Evolutionary conservation across 2,888 invertebrate species (phyloP), one percentile per base, ranked within the genome.

Genomic region (Drosophila tripunctata): DNA sequence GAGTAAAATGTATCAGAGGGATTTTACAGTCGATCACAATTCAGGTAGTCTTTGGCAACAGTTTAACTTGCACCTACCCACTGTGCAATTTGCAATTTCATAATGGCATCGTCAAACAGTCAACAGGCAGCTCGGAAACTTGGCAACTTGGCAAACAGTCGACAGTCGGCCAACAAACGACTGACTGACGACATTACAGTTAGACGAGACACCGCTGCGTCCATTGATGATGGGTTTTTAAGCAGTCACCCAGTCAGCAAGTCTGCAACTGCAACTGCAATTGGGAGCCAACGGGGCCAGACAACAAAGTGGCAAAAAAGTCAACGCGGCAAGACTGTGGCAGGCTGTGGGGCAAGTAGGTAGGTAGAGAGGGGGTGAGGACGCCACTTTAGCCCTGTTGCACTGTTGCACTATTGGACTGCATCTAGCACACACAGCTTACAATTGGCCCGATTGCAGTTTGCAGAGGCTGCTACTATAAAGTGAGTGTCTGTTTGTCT

Each of bases 141-240:
- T 43, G 51, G 45, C 62, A 17, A 17, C 47, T 38, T 17, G 22
- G 22, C 38, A 38, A 38, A 45, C 36, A 58, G 44, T 31, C 45
- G 17, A 27, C 62, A 44, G 67, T 67, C 54, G 44, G 72, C 66
- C 56, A 57, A 36, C 50, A 31, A 54, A 56, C 64, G 75, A n/a
- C n/a, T n/a, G n/a, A n/a, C 85, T 81, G 87, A 84, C 81, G 87
- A 81, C 85, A 85, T 74, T 77, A 76, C 80, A 87, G 84, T 87
- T 83, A 83, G 63, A 51, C 73, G 56, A 72, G 81, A 69, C 78
- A 58, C 60, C 50, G 67, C 65, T 21, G 61, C 58, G 56, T 57
- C 76, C 66, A 64, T 70, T 70, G 66, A 69, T 70, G 78, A 66
- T 75, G 62, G 67, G 40, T 45, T 72, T 70, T 67, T 60, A 75